A percentile compares a stretch with the other conserved stretches of the same genome.
phyloP scores from a whole-genome alignment of 2,888 invertebrate species.

The Tetrapedia diversipes region DNA sequence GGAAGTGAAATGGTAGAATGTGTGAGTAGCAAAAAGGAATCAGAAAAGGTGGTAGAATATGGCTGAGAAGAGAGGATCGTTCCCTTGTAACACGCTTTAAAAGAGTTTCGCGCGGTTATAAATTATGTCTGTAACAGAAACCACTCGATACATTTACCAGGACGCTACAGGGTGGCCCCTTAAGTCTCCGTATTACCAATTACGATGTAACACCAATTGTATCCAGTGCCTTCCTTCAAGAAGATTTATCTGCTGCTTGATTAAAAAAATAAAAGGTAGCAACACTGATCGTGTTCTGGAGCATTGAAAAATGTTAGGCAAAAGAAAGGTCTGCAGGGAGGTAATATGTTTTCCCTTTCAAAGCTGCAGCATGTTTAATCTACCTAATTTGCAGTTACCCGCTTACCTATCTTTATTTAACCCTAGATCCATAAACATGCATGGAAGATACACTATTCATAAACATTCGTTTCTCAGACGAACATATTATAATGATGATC shows the following conservation, averaged over 20 bases:
- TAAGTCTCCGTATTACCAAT: constrained; percentile 36
- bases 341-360: background rate
- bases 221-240: background rate
- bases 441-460: too few relatives aligned
- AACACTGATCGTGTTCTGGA: background rate
- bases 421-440: too few relatives aligned
- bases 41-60: constrained; percentile 11
- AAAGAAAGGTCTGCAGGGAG: background rate
- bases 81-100: constrained; percentile 11
- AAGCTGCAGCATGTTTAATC: background rate
- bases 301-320: background rate
- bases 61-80: constrained; percentile 15
- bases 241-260: constrained; percentile 16
- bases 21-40: background rate
- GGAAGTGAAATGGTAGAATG: too few relatives aligned
- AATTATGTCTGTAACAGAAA: constrained; percentile 74
- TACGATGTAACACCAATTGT: constrained; percentile 14
- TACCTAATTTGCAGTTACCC: too few relatives aligned
- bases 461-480: too few relatives aligned
- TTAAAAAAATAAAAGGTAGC: background rate
- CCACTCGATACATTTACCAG: constrained; percentile 69
- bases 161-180: constrained; percentile 42
- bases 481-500: too few relatives aligned
- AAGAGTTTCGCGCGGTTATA: constrained; percentile 63
- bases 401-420: too few relatives aligned